phyloP scores from a whole-genome alignment of 2,113 vertebrate genomes.

The Megaceryle maxima region DNA sequence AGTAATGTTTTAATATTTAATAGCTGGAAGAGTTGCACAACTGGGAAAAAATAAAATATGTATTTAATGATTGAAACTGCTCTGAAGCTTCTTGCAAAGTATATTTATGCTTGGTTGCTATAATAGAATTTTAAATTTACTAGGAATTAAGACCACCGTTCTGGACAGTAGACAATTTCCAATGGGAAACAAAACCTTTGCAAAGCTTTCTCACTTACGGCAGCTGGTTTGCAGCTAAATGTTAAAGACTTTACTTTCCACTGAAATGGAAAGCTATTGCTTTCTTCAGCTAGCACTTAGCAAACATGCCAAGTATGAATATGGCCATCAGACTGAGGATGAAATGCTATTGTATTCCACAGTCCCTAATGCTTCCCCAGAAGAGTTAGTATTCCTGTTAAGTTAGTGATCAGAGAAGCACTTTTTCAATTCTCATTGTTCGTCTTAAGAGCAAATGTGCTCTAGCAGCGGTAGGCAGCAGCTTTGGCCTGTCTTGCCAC shows the following conservation, averaged over 20 bases:
- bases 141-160: conserved; percentile 21
- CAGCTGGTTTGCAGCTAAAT: conserved; percentile 1
- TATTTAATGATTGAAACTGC: conserved; percentile 48
- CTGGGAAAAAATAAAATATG: conserved; percentile 18
- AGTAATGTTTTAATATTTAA: conserved; percentile 66
- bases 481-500: background rate
- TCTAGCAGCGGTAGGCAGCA: background rate
- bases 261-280: conserved; percentile 12
- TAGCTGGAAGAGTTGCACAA: conserved; percentile 34
- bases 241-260: background rate
- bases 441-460: background rate
- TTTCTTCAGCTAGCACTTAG: background rate
- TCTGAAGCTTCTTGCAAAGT: conserved; percentile 35
- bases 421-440: background rate
- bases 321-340: background rate
- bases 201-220: background rate
- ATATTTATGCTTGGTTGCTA: conserved; percentile 51
- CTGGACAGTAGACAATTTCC: conserved; percentile 22
- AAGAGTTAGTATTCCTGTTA: background rate
- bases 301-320: background rate
- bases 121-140: conserved; percentile 58
- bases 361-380: background rate
- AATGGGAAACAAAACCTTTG: background rate
- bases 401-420: background rate
- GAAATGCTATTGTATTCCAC: background rate